Evolutionary conservation across 2,113 vertebrate species (phyloP).

Genomic region (Rhea americana): DNA sequence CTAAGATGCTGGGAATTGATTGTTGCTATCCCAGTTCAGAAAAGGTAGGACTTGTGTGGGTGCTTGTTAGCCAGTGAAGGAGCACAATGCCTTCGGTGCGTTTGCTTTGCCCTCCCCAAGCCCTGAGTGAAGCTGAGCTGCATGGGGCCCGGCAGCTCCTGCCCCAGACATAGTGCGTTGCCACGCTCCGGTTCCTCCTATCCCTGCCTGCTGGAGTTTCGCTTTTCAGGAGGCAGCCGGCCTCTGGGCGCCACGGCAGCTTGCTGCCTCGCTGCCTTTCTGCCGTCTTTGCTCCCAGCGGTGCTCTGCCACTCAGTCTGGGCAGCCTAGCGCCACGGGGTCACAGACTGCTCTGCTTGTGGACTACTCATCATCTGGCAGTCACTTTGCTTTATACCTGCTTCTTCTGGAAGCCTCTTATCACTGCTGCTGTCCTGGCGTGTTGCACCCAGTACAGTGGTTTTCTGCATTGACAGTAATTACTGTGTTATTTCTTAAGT

Average conservation of each 20-base stretch:
- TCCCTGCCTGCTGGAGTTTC: not conserved
- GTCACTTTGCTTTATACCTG: not conserved
- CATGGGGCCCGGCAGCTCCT: not conserved
- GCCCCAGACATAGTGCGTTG: not conserved
- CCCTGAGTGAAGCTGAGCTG: not conserved
- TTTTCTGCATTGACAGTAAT: not conserved
- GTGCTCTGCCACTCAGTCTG: not conserved
- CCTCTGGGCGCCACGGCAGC: not conserved
- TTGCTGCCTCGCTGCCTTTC: not conserved
- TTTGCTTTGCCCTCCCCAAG: not conserved
- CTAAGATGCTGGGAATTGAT: not conserved
- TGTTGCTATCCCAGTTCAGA: not conserved
- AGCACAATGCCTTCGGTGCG: not conserved
- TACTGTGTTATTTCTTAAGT: accelerated
- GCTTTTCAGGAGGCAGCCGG: accelerated
- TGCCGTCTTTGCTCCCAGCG: not conserved
- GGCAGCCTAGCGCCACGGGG: not conserved
- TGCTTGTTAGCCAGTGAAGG: not conserved
- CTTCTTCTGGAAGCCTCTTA: not conserved
- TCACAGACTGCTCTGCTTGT: not conserved
- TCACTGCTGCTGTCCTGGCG: not conserved
- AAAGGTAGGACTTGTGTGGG: not conserved
- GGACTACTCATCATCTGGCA: not conserved
- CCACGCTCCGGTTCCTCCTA: not conserved
- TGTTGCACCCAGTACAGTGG: not conserved